Base-by-base conservation (phyloP, 2,888 invertebrate species). In the Tipula vernalis region DNA sequence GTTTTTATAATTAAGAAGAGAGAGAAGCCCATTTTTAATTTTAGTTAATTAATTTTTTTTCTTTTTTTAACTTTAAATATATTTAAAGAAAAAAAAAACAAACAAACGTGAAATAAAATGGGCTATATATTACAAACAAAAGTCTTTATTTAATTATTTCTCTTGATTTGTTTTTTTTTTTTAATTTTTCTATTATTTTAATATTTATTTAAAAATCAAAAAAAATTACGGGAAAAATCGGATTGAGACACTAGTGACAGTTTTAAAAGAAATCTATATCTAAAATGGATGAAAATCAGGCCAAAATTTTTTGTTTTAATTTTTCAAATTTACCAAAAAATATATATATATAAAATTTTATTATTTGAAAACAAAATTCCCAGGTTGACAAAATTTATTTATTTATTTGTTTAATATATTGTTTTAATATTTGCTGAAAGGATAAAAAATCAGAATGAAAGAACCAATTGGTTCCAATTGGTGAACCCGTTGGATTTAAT, bases 381-480 rank as follows among this genome's bases (percentile, higher is more conserved):
- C 83, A 83, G 83, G 83, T 83, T 86, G 47, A 86, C 39, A 44
- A 18, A 86, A 51, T 86, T 51, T 36, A 18, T 86, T 86, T 86
- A 41, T 86, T 28, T 51, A 36, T 47, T 28, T 47, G 2, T 36
- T n/a, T 86, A 12, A 41, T 51, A 36, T 86, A 51, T 86, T 47
- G 36, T 47, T 51, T 86, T 15, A 41, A 41, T 86, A n/a, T 28
- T 85, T 87, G 47, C 87, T 83, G 44, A 85, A 83, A 71, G 87
- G 86, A 86, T 85, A 87, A 57, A 57, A 57, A 57, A 57, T 57
- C 51, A 57, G 8, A 57, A 57, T 57, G 15, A 57, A 44, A 87
- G 42, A 87, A 89, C 89, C 89, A 89, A 89, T 89, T 89, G 89
- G 89, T 89, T 89, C 89, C 89, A 89, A 88, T 89, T 89, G 88